Evolutionary conservation across 2,797 vertebrate species (phyloP).

Genomic region (Sebastes paucispinis): DNA sequence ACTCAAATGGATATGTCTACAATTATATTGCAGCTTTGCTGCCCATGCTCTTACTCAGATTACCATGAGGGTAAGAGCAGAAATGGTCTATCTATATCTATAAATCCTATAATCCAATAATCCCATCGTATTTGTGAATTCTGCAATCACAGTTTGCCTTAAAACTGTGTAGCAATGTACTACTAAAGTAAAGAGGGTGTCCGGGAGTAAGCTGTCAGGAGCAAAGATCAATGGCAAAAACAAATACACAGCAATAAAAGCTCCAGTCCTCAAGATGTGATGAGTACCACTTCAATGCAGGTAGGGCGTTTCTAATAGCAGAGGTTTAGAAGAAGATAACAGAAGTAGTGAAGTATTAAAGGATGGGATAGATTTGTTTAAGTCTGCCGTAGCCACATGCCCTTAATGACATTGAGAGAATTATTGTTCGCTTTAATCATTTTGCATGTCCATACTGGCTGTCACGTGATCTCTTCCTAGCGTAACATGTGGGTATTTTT

Average conservation of each 20-base stretch:
- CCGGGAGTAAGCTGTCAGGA: not conserved
- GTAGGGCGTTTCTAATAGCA: not conserved
- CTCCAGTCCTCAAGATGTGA: not conserved
- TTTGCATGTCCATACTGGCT: not conserved
- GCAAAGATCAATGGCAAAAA: constrained; percentile 4
- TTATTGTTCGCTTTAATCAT: not conserved
- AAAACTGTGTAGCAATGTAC: not conserved
- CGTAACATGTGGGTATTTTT: not conserved
- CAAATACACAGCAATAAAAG: not conserved
- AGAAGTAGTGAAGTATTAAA: not conserved
- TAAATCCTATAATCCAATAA: constrained; percentile 46
- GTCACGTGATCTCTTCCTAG: not conserved
- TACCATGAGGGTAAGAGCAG: not conserved
- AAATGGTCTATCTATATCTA: constrained; percentile 12
- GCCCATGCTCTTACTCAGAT: not conserved
- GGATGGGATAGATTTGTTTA: not conserved
- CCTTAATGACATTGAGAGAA: not conserved
- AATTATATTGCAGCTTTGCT: not conserved
- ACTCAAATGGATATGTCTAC: not conserved
- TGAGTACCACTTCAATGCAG: not conserved
- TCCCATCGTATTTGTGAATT: constrained; percentile 22
- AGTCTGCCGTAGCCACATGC: not conserved
- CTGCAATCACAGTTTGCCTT: constrained; percentile 10
- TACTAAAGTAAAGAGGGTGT: not conserved
- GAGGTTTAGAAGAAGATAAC: not conserved